phyloP scores from a whole-genome alignment of 2,888 invertebrate genomes.

The Beris chalybata region DNA sequence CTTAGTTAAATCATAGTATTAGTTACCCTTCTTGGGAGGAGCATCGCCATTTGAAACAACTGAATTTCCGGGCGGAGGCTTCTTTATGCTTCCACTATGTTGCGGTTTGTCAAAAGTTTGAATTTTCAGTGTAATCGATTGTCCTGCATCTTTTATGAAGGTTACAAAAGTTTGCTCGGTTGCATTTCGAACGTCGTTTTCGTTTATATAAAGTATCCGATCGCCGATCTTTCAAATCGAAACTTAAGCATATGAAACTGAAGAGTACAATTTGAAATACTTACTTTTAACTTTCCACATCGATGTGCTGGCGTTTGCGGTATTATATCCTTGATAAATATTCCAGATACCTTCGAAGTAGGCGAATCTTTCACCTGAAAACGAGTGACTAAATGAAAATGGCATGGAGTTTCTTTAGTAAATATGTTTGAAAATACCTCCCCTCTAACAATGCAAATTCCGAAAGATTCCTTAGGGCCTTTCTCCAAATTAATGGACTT shows the following conservation, averaged over 20 bases:
- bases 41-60: slow-evolving; percentile 8
- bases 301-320: slow-evolving; percentile 91
- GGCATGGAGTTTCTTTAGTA: not conserved
- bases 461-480: slow-evolving; percentile 65
- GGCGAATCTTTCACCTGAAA: slow-evolving; percentile 62
- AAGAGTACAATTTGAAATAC: not conserved
- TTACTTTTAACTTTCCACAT: slow-evolving; percentile 82
- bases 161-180: slow-evolving; percentile 94
- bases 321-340: slow-evolving; percentile 96
- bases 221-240: slow-evolving; percentile 49
- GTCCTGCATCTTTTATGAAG: slow-evolving; percentile 87
- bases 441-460: slow-evolving; percentile 96
- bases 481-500: slow-evolving; percentile 31
- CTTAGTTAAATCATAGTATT: too few relatives aligned
- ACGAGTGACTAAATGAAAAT: not conserved
- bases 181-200: slow-evolving; percentile 83
- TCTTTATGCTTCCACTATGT: not conserved
- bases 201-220: slow-evolving; percentile 75
- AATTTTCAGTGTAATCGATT: slow-evolving; percentile 86
- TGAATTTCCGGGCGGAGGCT: slow-evolving; percentile 23
- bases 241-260: not conserved
- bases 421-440: slow-evolving; percentile 62
- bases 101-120: slow-evolving; percentile 63
- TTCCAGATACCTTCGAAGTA: slow-evolving; percentile 75
- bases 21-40: not conserved